These are phyloP conservation scores for Blastobasis adustella DNA, from an alignment of 2,888 invertebrate genomes.

Conservation along the genomic window DNA sequence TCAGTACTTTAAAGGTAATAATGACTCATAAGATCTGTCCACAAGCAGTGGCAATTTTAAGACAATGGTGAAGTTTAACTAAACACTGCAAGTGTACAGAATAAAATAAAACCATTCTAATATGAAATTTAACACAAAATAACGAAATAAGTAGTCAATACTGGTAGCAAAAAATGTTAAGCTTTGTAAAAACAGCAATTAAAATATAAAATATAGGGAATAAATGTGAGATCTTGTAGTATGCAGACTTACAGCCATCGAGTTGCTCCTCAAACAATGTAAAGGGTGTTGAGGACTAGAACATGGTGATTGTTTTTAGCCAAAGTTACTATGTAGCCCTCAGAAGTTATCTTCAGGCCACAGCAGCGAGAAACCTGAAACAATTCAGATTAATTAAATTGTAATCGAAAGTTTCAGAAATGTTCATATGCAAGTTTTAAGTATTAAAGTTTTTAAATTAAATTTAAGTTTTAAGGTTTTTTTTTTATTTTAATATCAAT, in stretches of 20 bases:
- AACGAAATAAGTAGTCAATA: constrained; percentile 70
- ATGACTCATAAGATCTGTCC: constrained; percentile 56
- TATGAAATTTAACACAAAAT: constrained; percentile 66
- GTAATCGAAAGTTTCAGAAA: no score
- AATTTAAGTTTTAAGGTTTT: no score
- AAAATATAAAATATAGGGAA: constrained; percentile 72
- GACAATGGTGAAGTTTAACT: constrained; percentile 31
- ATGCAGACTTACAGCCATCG: constrained; percentile 74
- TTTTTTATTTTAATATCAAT: no score
- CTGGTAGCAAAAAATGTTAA: constrained; percentile 73
- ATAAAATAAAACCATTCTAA: constrained; percentile 55
- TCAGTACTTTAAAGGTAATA: constrained; percentile 65
- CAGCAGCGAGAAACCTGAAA: constrained; percentile 97
- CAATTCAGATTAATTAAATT: not conserved
- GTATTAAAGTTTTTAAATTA: no score
- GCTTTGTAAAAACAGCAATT: constrained; percentile 73
- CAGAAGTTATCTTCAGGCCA: constrained; percentile 96
- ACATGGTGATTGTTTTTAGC: constrained; percentile 99
- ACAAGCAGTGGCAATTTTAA: constrained; percentile 46
- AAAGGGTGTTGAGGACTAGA: constrained; percentile 94
- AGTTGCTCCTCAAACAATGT: constrained; percentile 86
- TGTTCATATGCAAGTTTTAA: no score
- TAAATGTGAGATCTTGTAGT: constrained; percentile 75
- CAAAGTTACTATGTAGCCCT: constrained; percentile 96
- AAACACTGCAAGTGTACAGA: constrained; percentile 55